Base-by-base conservation (phyloP, 2,888 invertebrate genomes). In the Tiphia femorata region DNA sequence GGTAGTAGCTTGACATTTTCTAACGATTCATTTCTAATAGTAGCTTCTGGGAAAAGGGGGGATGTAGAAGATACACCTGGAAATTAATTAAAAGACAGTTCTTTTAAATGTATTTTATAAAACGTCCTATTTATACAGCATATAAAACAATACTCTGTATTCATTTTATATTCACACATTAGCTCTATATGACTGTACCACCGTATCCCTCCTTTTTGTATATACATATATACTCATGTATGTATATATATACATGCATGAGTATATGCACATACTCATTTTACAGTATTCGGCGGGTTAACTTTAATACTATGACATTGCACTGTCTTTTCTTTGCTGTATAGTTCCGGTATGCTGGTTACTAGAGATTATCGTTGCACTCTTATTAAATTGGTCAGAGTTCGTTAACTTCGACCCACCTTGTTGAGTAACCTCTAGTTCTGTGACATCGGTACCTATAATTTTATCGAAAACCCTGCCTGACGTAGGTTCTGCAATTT, bases 81-180 rank as follows among this genome's bases (percentile, higher is more conserved):
- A 42, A 46, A 50, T 30, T 49, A 70, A 64, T 50, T n/a, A 44
- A 62, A 58, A 63, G 48, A 40, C 59, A 68, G 58, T 29, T 76
- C 64, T 81, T 81, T 82, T 76, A 79, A 80, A 81, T 81, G 80
- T 83, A 82, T 82, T 83, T 82, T 83, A 83, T 80, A 83, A 83
- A 83, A 83, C 75, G 73, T 81, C 72, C 80, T 82, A 81, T 82
- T 81, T 82, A 79, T 83, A 83, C 83, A 82, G 82, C 80, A 83
- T 83, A 83, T 83, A 83, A 83, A 83, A 83, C 83, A 83, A 83
- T 83, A 83, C 80, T 83, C 82, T 83, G 77, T 80, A 79, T 82
- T 79, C 70, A 80, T 78, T 76, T 79, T 78, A 81, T 83, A 83
- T 83, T 83, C 83, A 83, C 83, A 82, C 80, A 76, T 79, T 76